A percentile compares a stretch with the other conserved stretches of the same genome.
These are phyloP conservation scores for Silvanus unidentatus DNA, from an alignment of 2,888 invertebrate species.

Conservation along the genomic window DNA sequence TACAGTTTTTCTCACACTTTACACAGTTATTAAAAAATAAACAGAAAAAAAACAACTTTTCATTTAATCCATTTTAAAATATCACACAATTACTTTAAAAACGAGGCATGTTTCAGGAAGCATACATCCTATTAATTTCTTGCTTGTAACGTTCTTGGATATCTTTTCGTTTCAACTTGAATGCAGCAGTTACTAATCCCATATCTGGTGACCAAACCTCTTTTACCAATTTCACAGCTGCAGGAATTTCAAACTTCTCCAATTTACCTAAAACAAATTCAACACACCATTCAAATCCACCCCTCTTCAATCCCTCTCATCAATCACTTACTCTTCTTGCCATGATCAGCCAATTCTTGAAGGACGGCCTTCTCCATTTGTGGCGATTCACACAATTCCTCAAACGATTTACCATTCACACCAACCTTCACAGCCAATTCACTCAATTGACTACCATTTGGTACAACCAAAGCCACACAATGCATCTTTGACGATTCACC, in stretches of 20 bases:
- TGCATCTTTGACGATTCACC: constrained; percentile 81
- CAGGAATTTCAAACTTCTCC: constrained; percentile 88
- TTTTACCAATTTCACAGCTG: constrained; percentile 77
- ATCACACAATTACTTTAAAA: constrained; percentile 17
- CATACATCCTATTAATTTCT: constrained; percentile 91
- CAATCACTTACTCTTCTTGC: constrained; percentile 69
- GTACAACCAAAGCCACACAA: constrained; percentile 88
- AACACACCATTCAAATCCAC: constrained; percentile 7
- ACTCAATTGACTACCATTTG: constrained; percentile 64
- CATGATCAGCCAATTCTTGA: constrained; percentile 75
- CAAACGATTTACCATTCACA: constrained; percentile 53
- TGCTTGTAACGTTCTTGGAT: constrained; percentile 90
- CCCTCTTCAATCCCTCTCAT: constrained; percentile 4
- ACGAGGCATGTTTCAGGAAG: constrained; percentile 61
- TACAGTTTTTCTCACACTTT: no score
- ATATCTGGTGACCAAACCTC: constrained; percentile 97
- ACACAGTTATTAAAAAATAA: no score
- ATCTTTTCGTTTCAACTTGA: constrained; percentile 94
- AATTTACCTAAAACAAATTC: constrained; percentile 62
- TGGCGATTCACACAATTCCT: constrained; percentile 69
- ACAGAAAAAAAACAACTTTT: no score
- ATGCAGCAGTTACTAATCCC: constrained; percentile 95
- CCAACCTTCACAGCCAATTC: constrained; percentile 68
- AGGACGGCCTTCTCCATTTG: constrained; percentile 74
- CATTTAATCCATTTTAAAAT: no score